Evolutionary conservation across 2,797 vertebrate genomes (phyloP), one percentile per base, ranked within the genome.

Genomic region (Anguilla anguilla): DNA sequence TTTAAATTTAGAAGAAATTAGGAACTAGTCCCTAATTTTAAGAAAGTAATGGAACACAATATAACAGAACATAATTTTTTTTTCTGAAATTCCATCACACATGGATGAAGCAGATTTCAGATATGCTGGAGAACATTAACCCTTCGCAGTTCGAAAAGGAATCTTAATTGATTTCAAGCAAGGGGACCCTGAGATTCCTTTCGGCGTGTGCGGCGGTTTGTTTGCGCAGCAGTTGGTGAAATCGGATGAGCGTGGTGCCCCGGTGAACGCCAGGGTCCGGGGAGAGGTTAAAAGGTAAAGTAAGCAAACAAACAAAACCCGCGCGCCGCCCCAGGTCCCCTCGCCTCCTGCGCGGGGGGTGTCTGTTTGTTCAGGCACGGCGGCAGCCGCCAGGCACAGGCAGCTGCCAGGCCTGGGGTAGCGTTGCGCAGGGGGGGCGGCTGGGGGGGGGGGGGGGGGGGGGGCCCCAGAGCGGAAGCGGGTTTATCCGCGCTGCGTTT

Each of bases 331-430:
- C 77, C 59, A 82, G 43, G 6, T 19, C 17, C 22, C 77, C 59
- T 69, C 25, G 57, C 49, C 84, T 55, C 25, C 88, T 46, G 22
- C 39, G 39, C 61, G 3, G 17, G 43, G 28, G 13, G 46, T 31
- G 46, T 79, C 77, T 88, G 85, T 88, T 88, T 88, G 85, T 86
- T 86, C 88, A 88, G 88, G 85, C 88, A 28, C 43, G n/a, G 84
- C 28, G 55, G 84, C 84, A 61, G 84, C 84, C 25, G 84, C 59
- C 3, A n/a, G 17, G 53, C 83, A 17, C 57, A 57, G 51, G 49
- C 88, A 86, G 85, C 88, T 86, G 88, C 77, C 25, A 17, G 35
- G 46, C 84, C 51, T 51, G 28, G 28, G 11, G 9, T 11, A 6
- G 35, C 17, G 17, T 5, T 3, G 35, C 19, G n/a, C n/a, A n/a